These are phyloP conservation scores for Rhadina sibilatrix DNA, from an alignment of 2,113 vertebrate species.

Conservation along the genomic window DNA sequence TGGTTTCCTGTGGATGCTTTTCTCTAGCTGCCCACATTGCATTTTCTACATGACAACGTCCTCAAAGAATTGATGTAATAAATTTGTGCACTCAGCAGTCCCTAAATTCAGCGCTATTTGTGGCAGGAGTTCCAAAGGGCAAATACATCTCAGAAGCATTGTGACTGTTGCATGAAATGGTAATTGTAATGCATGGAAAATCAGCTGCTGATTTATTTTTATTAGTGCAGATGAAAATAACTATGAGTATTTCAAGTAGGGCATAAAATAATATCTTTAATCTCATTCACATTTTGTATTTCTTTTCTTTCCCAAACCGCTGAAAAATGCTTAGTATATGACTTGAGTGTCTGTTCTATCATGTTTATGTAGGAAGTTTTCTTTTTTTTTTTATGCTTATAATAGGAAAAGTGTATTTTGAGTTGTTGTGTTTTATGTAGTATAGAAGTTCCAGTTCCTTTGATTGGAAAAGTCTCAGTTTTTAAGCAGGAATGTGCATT, in stretches of 20 bases:
- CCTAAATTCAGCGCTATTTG: background rate
- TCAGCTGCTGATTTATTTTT: constrained; percentile 52
- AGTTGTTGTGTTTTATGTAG: background rate
- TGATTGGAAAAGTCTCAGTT: background rate
- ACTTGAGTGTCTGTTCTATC: background rate
- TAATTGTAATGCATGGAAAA: constrained; percentile 25
- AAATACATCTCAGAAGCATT: background rate
- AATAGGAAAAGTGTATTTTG: background rate
- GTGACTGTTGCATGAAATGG: constrained; percentile 21
- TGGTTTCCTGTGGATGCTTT: constrained; percentile 14
- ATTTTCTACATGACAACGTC: background rate
- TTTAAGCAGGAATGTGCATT: background rate
- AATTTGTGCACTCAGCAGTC: background rate
- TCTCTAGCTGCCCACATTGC: background rate
- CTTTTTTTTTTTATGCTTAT: background rate
- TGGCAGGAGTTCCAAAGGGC: constrained; percentile 15
- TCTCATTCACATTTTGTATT: constrained; percentile 23
- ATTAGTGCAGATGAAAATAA: constrained; percentile 34
- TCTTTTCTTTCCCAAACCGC: background rate
- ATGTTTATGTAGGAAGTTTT: background rate
- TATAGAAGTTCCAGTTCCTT: background rate
- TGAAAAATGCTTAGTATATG: background rate
- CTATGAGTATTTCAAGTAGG: constrained; percentile 18
- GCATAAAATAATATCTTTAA: constrained; percentile 36
- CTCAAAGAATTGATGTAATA: constrained; percentile 14